Conservation (phyloP, 1,140 invertebrate genomes). For the Papilio glaucus region DNA sequence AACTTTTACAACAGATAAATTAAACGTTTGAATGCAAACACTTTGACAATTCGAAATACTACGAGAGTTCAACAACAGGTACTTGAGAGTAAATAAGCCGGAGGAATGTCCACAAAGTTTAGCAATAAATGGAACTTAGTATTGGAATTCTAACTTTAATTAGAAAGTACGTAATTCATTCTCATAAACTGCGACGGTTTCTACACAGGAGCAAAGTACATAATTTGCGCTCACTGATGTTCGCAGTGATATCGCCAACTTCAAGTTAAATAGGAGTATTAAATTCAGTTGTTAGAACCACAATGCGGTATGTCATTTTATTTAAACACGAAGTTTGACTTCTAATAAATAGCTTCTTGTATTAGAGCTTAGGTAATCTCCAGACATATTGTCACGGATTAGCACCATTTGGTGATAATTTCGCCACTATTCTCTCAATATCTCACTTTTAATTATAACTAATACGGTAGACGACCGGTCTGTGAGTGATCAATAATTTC, state of each 20-base stretch:
- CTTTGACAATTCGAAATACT: background rate
- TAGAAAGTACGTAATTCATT: constrained; percentile 21
- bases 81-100: constrained; percentile 18
- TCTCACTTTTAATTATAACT: too few species aligned
- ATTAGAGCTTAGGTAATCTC: too few species aligned
- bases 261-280: background rate
- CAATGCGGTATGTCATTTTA: background rate
- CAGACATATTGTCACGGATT: too few species aligned
- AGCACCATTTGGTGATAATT: too few species aligned
- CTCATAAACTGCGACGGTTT: background rate
- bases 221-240: background rate
- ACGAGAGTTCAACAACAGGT: constrained; percentile 18
- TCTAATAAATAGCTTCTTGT: too few species aligned
- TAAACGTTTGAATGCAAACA: constrained; percentile 1
- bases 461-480: too few species aligned
- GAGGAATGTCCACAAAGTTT: constrained; percentile 20
- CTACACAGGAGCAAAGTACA: constrained; percentile 11
- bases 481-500: too few species aligned
- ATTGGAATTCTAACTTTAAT: constrained; percentile 20
- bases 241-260: background rate
- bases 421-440: too few species aligned
- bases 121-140: constrained; percentile 20
- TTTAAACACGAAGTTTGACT: background rate
- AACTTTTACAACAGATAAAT: background rate
- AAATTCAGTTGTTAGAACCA: background rate